phyloP scores from a whole-genome alignment of 2,113 vertebrate species.

The human (Homo sapiens) region GRCh38 chr6:55264001-55264500 shows the following conservation, averaged over 20 bases:
- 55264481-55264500: background rate
- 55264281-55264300: background rate
- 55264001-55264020: background rate
- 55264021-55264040: background rate
- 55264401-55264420: background rate
- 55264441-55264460: background rate
- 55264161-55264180: conserved; percentile 31
- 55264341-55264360: background rate
- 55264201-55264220: background rate
- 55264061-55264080: background rate
- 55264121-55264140: background rate
- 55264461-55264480: background rate
- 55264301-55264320: conserved; percentile 1
- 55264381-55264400: background rate
- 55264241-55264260: background rate
- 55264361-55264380: background rate
- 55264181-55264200: background rate
- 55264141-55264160: conserved; percentile 33
- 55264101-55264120: background rate
- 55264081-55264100: background rate
- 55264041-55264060: background rate
- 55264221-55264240: background rate
- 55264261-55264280: background rate
- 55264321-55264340: background rate
- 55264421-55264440: background rate